Conservation (phyloP, 2,888 invertebrate species). For the Laothoe populi region DNA sequence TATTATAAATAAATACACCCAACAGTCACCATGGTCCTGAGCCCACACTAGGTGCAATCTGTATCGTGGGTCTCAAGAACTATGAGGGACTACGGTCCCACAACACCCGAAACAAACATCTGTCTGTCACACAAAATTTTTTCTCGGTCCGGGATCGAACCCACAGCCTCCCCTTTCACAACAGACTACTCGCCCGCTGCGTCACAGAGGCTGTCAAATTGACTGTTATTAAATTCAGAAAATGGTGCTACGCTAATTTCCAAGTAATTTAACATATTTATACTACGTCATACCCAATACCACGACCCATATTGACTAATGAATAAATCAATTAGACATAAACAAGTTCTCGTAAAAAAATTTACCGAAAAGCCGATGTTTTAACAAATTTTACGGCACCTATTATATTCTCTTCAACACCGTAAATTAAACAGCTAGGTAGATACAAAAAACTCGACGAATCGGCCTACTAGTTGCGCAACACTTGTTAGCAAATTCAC, state of each 20-base stretch:
- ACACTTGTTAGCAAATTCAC: constrained; percentile 34
- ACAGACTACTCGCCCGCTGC: too few species aligned
- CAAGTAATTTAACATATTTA: constrained; percentile 19
- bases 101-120: too few species aligned
- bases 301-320: constrained; percentile 15
- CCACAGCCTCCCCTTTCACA: too few species aligned
- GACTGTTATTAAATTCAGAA: constrained; percentile 12
- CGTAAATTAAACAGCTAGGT: constrained; percentile 77
- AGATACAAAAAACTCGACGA: constrained; percentile 55
- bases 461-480: constrained; percentile 52
- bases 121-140: too few species aligned
- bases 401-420: constrained; percentile 77
- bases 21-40: too few species aligned
- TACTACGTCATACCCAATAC: constrained; percentile 1
- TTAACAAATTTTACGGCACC: constrained; percentile 74
- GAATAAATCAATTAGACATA: constrained; percentile 23
- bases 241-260: constrained; percentile 1
- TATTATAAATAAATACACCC: too few species aligned
- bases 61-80: too few species aligned
- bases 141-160: too few species aligned
- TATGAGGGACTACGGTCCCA: too few species aligned
- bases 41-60: too few species aligned
- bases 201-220: too few species aligned
- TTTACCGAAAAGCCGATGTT: constrained; percentile 61
- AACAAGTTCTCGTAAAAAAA: constrained; percentile 41